Base-by-base conservation (phyloP, 2,888 invertebrate genomes). In the Pterostichus madidus region DNA sequence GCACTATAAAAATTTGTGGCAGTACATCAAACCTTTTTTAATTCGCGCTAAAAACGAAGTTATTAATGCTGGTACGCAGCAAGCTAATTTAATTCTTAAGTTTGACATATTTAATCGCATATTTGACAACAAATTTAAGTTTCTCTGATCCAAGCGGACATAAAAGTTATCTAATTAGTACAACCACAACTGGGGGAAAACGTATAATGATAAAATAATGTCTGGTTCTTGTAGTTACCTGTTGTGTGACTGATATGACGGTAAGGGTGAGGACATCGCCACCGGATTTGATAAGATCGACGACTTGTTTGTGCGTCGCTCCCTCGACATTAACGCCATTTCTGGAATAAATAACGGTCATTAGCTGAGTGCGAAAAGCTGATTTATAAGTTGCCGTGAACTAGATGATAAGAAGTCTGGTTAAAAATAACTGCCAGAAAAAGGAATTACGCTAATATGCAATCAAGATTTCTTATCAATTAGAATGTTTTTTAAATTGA, bases 231-330 rank as follows among this genome's bases (percentile, higher is more conserved):
- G 5, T 83, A 86, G 86, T 91, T 90, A 97, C 97, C 92, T 97
- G 96, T 85, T 95, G 96, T 86, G 97, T 97, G 84, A 98, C 98
- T 84, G 98, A 98, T 88, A 98, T 98, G 85, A 99, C 99, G 84
- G 99, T 98, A 81, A 99, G 93, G 31, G 97, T 97, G 85, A 99
- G 93, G 85, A 96, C 96, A 91, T 99, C 99, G 15, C 99, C 99
- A 2, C 99, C 99, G 11, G 99, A 98, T 90, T 99, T 99, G 87
- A 99, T 99, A 86, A 99, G 93, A 91, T 99, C 99, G 61, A 99
- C 99, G 84, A 99, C 99, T 91, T 99, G 99, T 88, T 99, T 97
- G 91, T 99, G 99, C 53, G 99, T 99, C n/a, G 99, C 96, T 75
- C 99, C 99, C 92, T 99, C 99, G 11, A 99, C 99, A 91, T 97